Evolutionary conservation across 2,888 invertebrate genomes (phyloP), one percentile per base, ranked within the genome.

Genomic region (Drosophila tripunctata): DNA sequence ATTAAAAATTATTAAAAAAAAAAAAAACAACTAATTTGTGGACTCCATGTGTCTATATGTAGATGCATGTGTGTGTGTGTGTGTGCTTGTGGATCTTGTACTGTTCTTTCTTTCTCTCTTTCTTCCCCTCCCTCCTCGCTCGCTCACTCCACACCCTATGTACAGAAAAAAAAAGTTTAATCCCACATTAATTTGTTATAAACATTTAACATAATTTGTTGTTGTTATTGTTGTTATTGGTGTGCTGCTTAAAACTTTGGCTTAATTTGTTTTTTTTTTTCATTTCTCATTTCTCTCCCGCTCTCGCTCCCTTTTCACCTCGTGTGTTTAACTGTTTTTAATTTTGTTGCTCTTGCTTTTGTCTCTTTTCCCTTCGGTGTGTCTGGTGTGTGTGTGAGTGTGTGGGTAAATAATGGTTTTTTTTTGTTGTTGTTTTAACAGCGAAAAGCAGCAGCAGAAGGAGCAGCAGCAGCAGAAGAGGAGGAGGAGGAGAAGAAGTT

Each of bases 201-300:
- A 22, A 35, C 10, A 10, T 27, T 27, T 10, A 35, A 47, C 22
- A 47, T 33, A 12, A 10, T 36, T 35, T 47, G 31, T 35, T 47
- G 31, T 35, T 47, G 47, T 5, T 30, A 17, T 17, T 48, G 22
- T 15, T 19, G 12, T 17, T 36, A 14, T 38, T 35, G 35, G 36
- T 22, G 35, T 24, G 35, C 36, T 36, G 48, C 48, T n/a, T 36
- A 14, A 15, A 36, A 19, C 15, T 21, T 38, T 50, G 12, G 27
- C 17, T 50, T 50, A 8, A 15, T 22, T 40, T 22, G 3, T 15
- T n/a, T 6, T n/a, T n/a, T n/a, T n/a, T n/a, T n/a, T n/a, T n/a
- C n/a, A n/a, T n/a, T n/a, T n/a, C n/a, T n/a, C n/a, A n/a, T n/a
- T n/a, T 27, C 14, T 15, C 36, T 14, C 40, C 14, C 14, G 12